Evolutionary conservation across 2,888 invertebrate species (phyloP).

Genomic region (Troides helena): DNA sequence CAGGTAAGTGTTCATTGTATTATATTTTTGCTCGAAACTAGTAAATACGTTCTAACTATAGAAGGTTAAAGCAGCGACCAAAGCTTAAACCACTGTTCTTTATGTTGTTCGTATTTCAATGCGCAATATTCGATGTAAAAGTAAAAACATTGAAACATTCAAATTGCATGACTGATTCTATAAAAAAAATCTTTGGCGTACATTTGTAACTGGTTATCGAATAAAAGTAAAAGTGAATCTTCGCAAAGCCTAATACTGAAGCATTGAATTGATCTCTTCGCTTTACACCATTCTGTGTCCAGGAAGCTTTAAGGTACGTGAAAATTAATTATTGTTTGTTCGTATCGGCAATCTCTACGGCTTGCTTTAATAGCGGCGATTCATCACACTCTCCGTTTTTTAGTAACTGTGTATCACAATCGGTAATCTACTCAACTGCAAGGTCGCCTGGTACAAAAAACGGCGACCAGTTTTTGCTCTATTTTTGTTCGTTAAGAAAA

Average conservation of each 20-base stretch:
- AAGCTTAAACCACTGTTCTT: conserved; percentile 34
- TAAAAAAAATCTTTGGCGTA: conserved; percentile 59
- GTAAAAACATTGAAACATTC: conserved; percentile 57
- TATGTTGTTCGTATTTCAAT: conserved; percentile 22
- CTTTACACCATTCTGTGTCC: conserved; percentile 47
- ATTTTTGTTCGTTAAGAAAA: conserved; percentile 73
- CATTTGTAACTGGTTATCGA: conserved; percentile 67
- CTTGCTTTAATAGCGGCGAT: conserved; percentile 51
- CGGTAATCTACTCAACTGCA: conserved; percentile 71
- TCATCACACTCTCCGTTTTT: conserved; percentile 69
- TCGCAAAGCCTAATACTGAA: conserved; percentile 50
- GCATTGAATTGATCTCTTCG: conserved; percentile 52
- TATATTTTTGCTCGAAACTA: conserved; percentile 8
- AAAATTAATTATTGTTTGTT: conserved; percentile 51
- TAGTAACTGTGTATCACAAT: conserved; percentile 70
- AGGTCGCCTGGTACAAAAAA: conserved; percentile 73
- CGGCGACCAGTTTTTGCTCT: conserved; percentile 69
- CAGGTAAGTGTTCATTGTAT: not conserved
- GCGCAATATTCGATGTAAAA: conserved; percentile 39
- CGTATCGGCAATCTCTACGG: conserved; percentile 53
- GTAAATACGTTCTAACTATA: conserved; percentile 32
- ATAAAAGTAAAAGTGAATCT: conserved; percentile 76
- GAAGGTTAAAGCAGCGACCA: conserved; percentile 54
- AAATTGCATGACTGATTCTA: conserved; percentile 57
- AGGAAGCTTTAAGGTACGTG: conserved; percentile 51